Evolutionary conservation across 2,888 invertebrate genomes (phyloP).

Genomic region (Pristionchus maxplancki): DNA sequence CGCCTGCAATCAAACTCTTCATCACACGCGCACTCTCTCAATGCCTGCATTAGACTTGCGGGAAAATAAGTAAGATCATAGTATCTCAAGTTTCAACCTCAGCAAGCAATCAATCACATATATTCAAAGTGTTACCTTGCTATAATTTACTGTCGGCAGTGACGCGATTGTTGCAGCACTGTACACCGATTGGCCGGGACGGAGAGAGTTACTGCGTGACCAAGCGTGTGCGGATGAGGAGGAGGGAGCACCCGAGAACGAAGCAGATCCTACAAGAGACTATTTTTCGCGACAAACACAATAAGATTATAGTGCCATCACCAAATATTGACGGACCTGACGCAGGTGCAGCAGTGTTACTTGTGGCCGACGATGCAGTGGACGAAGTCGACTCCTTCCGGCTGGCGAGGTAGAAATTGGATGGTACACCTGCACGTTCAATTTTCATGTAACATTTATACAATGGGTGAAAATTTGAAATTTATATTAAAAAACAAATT

Average conservation of each 20-base stretch:
- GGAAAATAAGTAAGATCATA: no score
- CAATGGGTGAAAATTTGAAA: no score
- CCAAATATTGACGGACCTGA: neutral
- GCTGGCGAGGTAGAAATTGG: slow-evolving; percentile 36
- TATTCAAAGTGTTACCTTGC: neutral
- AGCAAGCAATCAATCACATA: neutral
- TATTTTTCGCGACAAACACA: no score
- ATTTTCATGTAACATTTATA: no score
- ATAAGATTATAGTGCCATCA: neutral
- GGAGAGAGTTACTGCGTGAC: neutral
- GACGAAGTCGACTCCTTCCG: neutral
- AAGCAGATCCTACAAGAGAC: neutral
- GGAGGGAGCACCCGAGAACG: neutral
- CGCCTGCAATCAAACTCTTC: neutral
- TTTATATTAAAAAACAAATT: no score
- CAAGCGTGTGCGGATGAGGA: neutral
- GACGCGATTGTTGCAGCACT: neutral
- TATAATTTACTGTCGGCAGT: neutral
- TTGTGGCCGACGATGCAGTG: neutral
- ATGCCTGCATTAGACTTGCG: neutral
- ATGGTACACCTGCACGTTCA: neutral
- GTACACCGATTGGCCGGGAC: neutral
- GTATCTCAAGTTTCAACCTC: no score
- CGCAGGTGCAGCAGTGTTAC: neutral
- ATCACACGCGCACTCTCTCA: neutral